Percentiles rank a stretch among this genome's conserved stretches.
Conservation (phyloP, 1,140 invertebrate species). For the Neodiprion fabricii region DNA sequence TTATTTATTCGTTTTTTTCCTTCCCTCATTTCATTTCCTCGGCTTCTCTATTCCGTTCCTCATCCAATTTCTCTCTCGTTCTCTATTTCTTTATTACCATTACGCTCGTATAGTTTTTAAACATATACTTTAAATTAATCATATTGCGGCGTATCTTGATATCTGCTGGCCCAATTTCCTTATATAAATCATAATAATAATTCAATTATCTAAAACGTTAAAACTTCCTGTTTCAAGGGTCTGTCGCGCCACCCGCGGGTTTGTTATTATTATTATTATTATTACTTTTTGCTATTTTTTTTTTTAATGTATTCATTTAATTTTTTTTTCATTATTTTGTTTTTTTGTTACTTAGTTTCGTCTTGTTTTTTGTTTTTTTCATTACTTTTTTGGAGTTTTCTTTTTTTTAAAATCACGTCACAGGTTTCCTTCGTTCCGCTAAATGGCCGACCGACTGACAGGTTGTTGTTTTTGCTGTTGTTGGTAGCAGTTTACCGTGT, state of each 20-base stretch:
- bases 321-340: conserved; percentile 33
- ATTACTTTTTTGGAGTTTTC: conserved; percentile 15
- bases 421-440: conserved; percentile 24
- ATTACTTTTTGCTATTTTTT: conserved; percentile 26
- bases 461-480: conserved; percentile 29
- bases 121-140: not conserved
- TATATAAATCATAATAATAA: conserved; percentile 51
- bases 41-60: not conserved
- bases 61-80: not conserved
- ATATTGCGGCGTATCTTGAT: conserved; percentile 5
- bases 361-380: conserved; percentile 28
- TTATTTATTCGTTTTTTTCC: conserved; percentile 28
- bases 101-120: not conserved
- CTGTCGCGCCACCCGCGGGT: conserved; percentile 39
- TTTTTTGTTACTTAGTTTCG: conserved; percentile 18
- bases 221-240: conserved; percentile 49
- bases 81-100: not conserved
- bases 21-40: not conserved
- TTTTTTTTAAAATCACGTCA: conserved; percentile 19
- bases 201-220: conserved; percentile 58
- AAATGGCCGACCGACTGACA: conserved; percentile 40
- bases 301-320: conserved; percentile 16
- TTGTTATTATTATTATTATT: conserved; percentile 18
- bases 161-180: conserved; percentile 9
- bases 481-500: conserved; percentile 21